Percentiles rank a stretch among this genome's conserved stretches.
phyloP scores from a whole-genome alignment of 1,140 invertebrate species.

The Ylistrum balloti region DNA sequence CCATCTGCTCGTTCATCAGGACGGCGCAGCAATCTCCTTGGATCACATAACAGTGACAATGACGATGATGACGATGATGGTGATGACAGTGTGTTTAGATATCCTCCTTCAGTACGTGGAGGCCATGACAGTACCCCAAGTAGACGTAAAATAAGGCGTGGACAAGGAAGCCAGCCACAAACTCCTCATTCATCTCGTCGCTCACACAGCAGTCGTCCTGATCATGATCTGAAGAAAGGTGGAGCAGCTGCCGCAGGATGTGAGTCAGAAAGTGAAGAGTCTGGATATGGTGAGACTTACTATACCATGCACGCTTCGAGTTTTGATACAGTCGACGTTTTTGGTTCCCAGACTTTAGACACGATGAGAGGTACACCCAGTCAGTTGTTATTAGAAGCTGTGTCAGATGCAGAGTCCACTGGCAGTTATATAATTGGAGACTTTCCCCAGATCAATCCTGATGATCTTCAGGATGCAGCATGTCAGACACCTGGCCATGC shows the following conservation, averaged over 20 bases:
- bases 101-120: conserved; percentile 53
- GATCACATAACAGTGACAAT: conserved; percentile 67
- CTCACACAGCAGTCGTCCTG: conserved; percentile 54
- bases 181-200: conserved; percentile 56
- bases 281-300: conserved; percentile 80
- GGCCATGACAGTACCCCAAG: conserved; percentile 51
- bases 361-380: conserved; percentile 72
- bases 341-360: conserved; percentile 68
- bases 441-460: conserved; percentile 72
- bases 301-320: conserved; percentile 80
- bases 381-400: conserved; percentile 64
- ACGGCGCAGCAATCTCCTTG: conserved; percentile 61
- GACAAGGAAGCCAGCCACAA: conserved; percentile 57
- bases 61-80: conserved; percentile 62
- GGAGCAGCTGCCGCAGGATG: conserved; percentile 67
- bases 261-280: conserved; percentile 79
- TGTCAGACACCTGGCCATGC: conserved; percentile 78
- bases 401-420: conserved; percentile 78
- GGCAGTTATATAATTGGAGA: conserved; percentile 75
- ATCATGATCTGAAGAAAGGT: conserved; percentile 72
- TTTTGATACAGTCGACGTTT: conserved; percentile 76
- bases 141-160: conserved; percentile 60
- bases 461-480: conserved; percentile 69
- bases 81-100: conserved; percentile 56
- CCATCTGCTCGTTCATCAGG: conserved; percentile 63